A percentile compares a stretch with the other conserved stretches of the same genome.
Conservation (phyloP, 2,797 vertebrate genomes). For the Notolabrus celidotus region DNA sequence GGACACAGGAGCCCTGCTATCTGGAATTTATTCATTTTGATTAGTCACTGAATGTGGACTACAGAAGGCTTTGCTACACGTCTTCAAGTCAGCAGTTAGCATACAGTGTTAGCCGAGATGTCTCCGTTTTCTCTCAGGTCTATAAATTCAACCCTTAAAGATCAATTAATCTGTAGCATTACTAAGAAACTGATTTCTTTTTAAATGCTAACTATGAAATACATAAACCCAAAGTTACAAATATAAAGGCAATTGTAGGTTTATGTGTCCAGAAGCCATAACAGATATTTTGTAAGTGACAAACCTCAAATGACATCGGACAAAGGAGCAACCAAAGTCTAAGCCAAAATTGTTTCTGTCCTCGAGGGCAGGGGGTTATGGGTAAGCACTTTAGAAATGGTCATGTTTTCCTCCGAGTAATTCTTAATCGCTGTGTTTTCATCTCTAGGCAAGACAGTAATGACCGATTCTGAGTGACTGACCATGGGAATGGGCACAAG, state of each 20-base stretch:
- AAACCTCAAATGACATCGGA: conserved; percentile 2
- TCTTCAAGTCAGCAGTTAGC: no score
- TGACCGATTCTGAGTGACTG: conserved; percentile 75
- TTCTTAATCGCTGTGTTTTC: conserved; percentile 75
- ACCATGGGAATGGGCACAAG: conserved; percentile 76
- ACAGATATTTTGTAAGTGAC: neutral
- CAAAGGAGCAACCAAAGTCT: conserved; percentile 8
- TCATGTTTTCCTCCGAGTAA: conserved; percentile 58
- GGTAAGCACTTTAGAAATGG: conserved; percentile 23
- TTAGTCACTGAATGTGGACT: no score
- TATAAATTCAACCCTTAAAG: no score
- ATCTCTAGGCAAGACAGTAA: conserved; percentile 67
- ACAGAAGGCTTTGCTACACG: no score
- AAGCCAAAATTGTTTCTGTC: conserved; percentile 10
- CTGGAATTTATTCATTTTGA: no score
- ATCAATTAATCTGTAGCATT: no score
- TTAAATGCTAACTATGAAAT: neutral
- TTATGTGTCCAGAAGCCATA: neutral
- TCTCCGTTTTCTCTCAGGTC: no score
- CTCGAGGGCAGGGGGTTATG: conserved; percentile 21
- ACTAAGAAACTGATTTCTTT: neutral
- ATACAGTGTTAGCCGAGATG: no score
- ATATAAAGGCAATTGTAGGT: neutral
- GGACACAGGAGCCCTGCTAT: no score
- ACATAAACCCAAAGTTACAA: neutral